Evolutionary conservation across 2,113 vertebrate genomes (phyloP).

Genomic region (Amblyopsis rosae): DNA sequence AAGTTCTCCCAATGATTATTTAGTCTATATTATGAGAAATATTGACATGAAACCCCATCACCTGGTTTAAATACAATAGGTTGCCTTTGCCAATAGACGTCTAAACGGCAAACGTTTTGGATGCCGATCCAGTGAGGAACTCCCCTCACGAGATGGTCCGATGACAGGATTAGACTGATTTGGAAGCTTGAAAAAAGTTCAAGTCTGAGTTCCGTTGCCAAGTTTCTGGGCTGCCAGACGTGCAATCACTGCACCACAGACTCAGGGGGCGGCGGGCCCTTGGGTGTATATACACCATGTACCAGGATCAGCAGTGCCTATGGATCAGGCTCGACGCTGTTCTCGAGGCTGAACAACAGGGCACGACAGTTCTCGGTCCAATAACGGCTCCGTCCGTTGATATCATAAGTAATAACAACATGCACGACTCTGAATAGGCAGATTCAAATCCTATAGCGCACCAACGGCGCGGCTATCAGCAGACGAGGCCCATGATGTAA

Average conservation of each 20-base stretch:
- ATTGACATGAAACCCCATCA: constrained; percentile 65
- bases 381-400: constrained; percentile 32
- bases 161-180: constrained; percentile 64
- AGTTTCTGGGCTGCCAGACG: constrained; percentile 50
- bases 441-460: constrained; percentile 52
- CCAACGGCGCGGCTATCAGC: constrained; percentile 51
- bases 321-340: neutral
- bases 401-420: constrained; percentile 59
- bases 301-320: constrained; percentile 18
- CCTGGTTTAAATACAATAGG: constrained; percentile 60
- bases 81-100: constrained; percentile 45
- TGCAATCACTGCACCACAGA: constrained; percentile 49
- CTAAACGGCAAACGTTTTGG: constrained; percentile 26
- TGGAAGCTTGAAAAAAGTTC: constrained; percentile 50
- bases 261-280: neutral
- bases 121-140: constrained; percentile 62
- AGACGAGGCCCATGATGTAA: constrained; percentile 70
- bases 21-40: constrained; percentile 68
- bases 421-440: constrained; percentile 51
- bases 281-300: neutral
- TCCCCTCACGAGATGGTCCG: constrained; percentile 43
- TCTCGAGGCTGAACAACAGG: constrained; percentile 9
- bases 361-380: constrained; percentile 27
- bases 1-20: constrained; percentile 61
- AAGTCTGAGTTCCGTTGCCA: constrained; percentile 56